These are phyloP conservation scores for Seira ritae DNA, from an alignment of 2,888 invertebrate genomes.

Conservation along the genomic window DNA sequence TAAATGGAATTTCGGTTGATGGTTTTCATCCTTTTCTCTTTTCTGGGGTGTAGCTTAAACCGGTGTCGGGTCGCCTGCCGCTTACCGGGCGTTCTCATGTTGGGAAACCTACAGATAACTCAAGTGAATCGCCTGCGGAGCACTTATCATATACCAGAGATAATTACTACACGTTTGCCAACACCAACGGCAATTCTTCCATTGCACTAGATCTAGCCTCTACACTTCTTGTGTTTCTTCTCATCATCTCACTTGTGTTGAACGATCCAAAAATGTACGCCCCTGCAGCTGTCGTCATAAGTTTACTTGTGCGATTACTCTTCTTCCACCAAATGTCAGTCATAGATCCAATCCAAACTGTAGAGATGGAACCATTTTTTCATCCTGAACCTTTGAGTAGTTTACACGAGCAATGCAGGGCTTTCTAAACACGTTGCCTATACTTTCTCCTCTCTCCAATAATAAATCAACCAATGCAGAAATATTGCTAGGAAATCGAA, in stretches of 20 bases:
- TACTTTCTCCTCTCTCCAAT: no score
- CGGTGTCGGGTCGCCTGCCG: conserved; percentile 63
- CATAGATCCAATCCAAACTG: no score
- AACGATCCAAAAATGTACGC: neutral
- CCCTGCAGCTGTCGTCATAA: neutral
- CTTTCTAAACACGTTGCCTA: no score
- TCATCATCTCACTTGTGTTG: neutral
- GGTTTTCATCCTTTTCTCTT: conserved; percentile 18
- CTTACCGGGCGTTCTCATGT: conserved; percentile 60
- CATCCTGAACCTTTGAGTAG: no score
- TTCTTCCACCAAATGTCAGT: neutral
- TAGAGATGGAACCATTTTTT: no score
- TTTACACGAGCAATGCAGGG: no score
- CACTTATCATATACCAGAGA: conserved; percentile 46
- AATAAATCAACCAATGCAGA: no score
- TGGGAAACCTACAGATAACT: conserved; percentile 39
- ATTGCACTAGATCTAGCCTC: neutral
- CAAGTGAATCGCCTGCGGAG: conserved; percentile 36
- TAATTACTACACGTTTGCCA: conserved; percentile 52
- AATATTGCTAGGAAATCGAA: no score
- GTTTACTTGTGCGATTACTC: neutral
- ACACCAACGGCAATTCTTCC: conserved; percentile 27
- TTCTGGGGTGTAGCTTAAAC: conserved; percentile 28
- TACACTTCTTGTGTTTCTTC: conserved; percentile 3
- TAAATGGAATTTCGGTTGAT: no score